phyloP scores from a whole-genome alignment of 37 sponge, comb jelly and placozoan species.

The Aphrocallistes beatrix region DNA sequence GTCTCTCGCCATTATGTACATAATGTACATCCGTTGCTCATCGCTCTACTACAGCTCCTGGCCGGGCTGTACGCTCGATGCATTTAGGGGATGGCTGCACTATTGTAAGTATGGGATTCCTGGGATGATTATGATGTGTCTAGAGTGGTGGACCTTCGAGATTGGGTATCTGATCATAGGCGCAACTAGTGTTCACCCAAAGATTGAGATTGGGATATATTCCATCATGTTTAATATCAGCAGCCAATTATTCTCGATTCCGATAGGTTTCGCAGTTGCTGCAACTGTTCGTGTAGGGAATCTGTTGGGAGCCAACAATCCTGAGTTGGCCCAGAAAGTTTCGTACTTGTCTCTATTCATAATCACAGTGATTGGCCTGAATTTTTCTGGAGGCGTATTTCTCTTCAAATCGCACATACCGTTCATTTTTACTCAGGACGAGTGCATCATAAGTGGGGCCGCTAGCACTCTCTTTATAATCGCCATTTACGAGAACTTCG shows the following conservation, averaged over 20 bases:
- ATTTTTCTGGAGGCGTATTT: background rate
- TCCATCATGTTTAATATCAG: conserved; percentile 6
- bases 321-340: background rate
- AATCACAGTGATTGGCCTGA: background rate
- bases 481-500: background rate
- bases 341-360: background rate
- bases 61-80: conserved; percentile 19
- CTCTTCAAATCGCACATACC: background rate
- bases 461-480: background rate
- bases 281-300: conserved; percentile 23
- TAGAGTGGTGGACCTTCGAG: conserved; percentile 30
- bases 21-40: conserved; percentile 4
- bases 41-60: background rate
- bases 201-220: conserved; percentile 22
- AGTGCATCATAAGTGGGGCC: background rate
- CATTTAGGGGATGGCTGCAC: conserved; percentile 7
- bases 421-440: background rate
- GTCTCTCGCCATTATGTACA: conserved; percentile 7
- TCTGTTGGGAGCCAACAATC: conserved; percentile 20
- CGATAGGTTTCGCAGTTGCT: conserved; percentile 18
- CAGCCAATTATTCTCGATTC: background rate
- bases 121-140: conserved; percentile 22
- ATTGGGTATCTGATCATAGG: conserved; percentile 20
- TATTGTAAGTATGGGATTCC: conserved; percentile 19
- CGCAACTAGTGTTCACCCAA: background rate